Evolutionary conservation across 1,140 invertebrate species (phyloP), one percentile per base, ranked within the genome.

Genomic region (Cotesia chilonis): DNA sequence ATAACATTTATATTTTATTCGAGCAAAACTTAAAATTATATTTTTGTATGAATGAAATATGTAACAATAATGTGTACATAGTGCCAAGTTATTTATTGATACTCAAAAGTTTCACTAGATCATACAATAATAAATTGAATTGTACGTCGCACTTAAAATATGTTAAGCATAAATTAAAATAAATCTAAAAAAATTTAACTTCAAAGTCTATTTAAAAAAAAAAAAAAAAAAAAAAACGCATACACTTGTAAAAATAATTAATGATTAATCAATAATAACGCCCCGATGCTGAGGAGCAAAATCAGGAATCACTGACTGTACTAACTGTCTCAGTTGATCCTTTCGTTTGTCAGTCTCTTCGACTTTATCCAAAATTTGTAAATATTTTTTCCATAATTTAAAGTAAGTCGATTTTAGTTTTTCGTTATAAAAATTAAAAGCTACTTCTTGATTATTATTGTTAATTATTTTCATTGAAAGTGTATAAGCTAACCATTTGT

Each of bases 281-380:
- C 80, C 82, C 52, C 80, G 79, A n/a, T 79, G 66, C 51, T 75
- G 82, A 1, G 85, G 80, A 68, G 83, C 72, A 74, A 84, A 83
- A 59, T 85, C 82, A 57, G 84, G 83, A 71, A 85, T 78, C 37
- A 86, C 76, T 70, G 77, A 79, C 73, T 82, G 81, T 4, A 87
- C 83, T 4, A 86, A 69, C 64, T 80, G 77, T 70, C 84, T 76
- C 78, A 83, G 82, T 63, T 81, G 71, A 0, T 84, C 68, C 67
- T 79, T 85, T 36, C 80, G 76, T 28, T 68, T 78, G 35, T 85
- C 84, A 28, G 79, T 84, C 63, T 85, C 81, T 47, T 76, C 76
- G 6, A 86, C 64, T n/a, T 82, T 75, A 12, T 78, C 79, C 4
- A 76, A 72, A 2, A 86, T 79, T 20, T 70, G 20, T 12, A 79